Evolutionary conservation across 2,888 invertebrate species (phyloP).

Genomic region (Craniophora ligustri): DNA sequence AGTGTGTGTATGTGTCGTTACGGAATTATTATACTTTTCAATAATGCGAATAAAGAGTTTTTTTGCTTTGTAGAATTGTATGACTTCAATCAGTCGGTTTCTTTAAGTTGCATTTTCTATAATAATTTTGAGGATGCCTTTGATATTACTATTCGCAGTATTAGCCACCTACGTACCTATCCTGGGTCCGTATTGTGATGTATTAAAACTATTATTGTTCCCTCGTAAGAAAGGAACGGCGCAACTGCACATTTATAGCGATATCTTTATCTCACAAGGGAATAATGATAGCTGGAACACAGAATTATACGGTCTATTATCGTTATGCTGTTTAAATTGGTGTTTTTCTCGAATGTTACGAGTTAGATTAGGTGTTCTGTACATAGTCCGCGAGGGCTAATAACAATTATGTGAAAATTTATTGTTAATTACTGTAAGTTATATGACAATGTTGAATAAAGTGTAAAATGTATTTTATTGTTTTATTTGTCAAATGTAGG

Average conservation of each 20-base stretch:
- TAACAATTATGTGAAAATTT: slow-evolving; percentile 67
- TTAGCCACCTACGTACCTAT: slow-evolving; percentile 33
- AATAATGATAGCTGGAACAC: not conserved
- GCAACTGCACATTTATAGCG: not conserved
- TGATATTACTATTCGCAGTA: slow-evolving; percentile 37
- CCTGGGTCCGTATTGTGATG: not conserved
- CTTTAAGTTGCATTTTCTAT: slow-evolving; percentile 23
- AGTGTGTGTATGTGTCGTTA: too few species aligned
- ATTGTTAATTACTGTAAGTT: slow-evolving; percentile 85
- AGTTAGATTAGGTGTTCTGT: slow-evolving; percentile 72
- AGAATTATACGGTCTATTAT: not conserved
- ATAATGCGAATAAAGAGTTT: too few species aligned
- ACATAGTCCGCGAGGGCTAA: slow-evolving; percentile 56
- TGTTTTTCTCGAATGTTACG: slow-evolving; percentile 62
- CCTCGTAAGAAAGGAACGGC: not conserved
- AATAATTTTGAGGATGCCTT: slow-evolving; percentile 35
- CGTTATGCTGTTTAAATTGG: slow-evolving; percentile 57
- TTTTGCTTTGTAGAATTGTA: slow-evolving; percentile 5
- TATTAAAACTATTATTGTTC: not conserved
- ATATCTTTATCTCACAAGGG: not conserved
- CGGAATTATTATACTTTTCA: too few species aligned
- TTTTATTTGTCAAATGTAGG: not conserved
- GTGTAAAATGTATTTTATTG: slow-evolving; percentile 69
- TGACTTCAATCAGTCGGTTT: not conserved
- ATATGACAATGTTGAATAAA: slow-evolving; percentile 86